phyloP scores from a whole-genome alignment of 2,888 invertebrate species.

The Stegophylla sp. region DNA sequence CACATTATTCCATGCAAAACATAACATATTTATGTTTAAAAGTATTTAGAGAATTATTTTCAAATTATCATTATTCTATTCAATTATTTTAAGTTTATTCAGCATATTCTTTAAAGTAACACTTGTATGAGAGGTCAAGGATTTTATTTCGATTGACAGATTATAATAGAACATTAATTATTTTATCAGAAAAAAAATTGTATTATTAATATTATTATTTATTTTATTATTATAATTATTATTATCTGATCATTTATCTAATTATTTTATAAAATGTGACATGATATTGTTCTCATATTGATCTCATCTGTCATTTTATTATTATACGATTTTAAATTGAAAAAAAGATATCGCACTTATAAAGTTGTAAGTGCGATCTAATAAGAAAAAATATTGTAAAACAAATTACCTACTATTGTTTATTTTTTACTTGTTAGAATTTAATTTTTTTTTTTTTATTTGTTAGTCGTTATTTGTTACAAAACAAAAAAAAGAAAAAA shows the following conservation, averaged over 20 bases:
- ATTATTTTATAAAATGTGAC: conserved; percentile 38
- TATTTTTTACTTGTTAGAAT: conserved; percentile 50
- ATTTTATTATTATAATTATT: conserved; percentile 22
- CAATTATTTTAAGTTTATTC: neutral
- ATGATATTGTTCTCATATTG: conserved; percentile 39
- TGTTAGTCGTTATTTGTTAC: conserved; percentile 32
- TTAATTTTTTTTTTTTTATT: conserved; percentile 22
- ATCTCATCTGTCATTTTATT: conserved; percentile 56
- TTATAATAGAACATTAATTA: neutral
- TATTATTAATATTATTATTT: conserved; percentile 37
- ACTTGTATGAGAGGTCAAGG: neutral
- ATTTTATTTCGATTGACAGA: neutral
- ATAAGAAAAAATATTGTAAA: conserved; percentile 25
- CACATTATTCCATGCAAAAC: neutral
- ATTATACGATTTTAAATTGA: conserved; percentile 17
- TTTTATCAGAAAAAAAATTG: conserved; percentile 12
- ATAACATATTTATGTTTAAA: neutral
- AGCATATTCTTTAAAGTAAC: neutral
- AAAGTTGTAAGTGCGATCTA: conserved; percentile 17
- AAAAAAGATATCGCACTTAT: neutral
- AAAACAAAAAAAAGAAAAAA: conserved; percentile 15
- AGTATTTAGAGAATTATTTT: neutral
- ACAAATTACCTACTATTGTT: conserved; percentile 33
- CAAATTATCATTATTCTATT: neutral
- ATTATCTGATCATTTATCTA: conserved; percentile 16